Conservation (phyloP, 2,113 vertebrate genomes). For the Psophia crepitans region DNA sequence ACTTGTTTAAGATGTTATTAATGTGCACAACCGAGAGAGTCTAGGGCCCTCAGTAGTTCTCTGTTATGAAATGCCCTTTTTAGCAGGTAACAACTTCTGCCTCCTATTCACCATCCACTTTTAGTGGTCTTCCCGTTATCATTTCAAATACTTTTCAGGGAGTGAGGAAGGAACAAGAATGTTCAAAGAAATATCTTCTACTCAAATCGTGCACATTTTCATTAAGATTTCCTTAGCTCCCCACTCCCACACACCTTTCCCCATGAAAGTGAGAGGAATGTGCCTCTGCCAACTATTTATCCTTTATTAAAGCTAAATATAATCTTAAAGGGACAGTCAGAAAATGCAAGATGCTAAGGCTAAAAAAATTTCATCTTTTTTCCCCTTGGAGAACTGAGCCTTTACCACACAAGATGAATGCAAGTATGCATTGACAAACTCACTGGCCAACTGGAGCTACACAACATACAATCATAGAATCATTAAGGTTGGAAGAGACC, state of each 20-base stretch:
- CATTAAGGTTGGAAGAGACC: too few species aligned
- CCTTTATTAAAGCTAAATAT: conserved; percentile 27
- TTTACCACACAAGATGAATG: neutral
- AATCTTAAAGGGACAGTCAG: neutral
- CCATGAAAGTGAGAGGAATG: neutral
- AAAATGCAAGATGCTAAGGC: neutral
- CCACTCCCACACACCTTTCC: neutral
- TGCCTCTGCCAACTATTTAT: neutral
- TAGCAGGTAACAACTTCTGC: neutral
- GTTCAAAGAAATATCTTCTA: neutral
- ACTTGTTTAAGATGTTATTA: conserved; percentile 39
- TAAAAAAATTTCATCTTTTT: neutral
- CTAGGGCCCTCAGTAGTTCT: conserved; percentile 7
- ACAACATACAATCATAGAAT: too few species aligned
- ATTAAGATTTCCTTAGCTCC: neutral
- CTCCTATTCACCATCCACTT: neutral
- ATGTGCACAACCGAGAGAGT: neutral
- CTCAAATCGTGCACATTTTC: neutral
- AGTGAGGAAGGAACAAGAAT: neutral
- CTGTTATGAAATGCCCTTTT: conserved; percentile 9
- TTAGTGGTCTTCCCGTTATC: conserved; percentile 6
- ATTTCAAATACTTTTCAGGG: conserved; percentile 11
- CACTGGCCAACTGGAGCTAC: neutral
- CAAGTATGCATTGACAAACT: neutral
- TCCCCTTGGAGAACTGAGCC: neutral